Conservation (phyloP, 2,113 vertebrate species). For the Pelecanus crispus region DNA sequence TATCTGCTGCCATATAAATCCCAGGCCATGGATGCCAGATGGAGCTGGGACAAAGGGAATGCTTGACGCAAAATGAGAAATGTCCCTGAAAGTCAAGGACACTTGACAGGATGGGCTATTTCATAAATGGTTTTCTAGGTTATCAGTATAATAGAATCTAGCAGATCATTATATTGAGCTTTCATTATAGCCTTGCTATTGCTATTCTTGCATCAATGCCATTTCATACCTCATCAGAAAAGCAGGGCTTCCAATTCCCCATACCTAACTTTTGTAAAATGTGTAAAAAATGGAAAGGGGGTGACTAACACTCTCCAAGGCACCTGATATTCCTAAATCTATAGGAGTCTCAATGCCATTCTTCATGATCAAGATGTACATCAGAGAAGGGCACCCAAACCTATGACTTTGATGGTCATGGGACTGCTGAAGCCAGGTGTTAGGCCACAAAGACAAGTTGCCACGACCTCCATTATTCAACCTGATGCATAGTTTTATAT, state of each 20-base stretch:
- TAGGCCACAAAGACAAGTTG: neutral
- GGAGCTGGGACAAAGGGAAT: neutral
- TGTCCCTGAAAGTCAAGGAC: slow-evolving; percentile 30
- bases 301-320: neutral
- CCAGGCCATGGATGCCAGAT: neutral
- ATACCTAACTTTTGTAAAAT: neutral
- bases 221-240: neutral
- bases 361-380: neutral
- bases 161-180: neutral
- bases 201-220: neutral
- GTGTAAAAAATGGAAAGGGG: neutral
- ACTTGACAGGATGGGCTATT: neutral
- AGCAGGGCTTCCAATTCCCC: neutral
- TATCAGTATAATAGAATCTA: neutral
- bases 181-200: neutral
- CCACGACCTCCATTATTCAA: neutral
- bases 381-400: neutral
- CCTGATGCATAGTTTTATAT: neutral
- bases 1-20: slow-evolving; percentile 4
- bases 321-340: neutral
- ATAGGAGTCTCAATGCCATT: neutral
- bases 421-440: neutral
- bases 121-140: neutral
- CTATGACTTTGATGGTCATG: neutral
- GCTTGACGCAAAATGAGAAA: neutral